Percentiles rank a stretch among this genome's conserved stretches.
These are phyloP conservation scores for Eretmochelys imbricata DNA, from an alignment of 2,113 vertebrate genomes.

Conservation along the genomic window DNA sequence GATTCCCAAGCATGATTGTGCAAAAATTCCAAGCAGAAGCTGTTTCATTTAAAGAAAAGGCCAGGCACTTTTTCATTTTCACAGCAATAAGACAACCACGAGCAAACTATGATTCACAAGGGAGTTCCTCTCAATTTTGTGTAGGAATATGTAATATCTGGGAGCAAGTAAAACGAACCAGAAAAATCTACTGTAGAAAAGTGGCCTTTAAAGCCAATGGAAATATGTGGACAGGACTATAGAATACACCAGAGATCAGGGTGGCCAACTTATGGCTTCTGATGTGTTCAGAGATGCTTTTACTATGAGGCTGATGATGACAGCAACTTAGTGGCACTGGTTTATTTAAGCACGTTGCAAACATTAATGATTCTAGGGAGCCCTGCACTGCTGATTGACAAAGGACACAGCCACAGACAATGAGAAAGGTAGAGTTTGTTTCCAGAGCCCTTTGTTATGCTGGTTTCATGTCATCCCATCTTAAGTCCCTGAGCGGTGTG, in stretches of 20 bases:
- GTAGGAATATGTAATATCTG: not conserved
- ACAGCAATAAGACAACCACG: not conserved
- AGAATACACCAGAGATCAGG: conserved; percentile 25
- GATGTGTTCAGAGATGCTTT: not conserved
- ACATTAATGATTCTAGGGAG: not conserved
- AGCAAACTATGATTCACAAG: fast-evolving
- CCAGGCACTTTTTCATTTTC: not conserved
- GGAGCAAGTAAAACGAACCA: not conserved
- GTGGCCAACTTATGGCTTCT: not conserved
- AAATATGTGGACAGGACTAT: fast-evolving
- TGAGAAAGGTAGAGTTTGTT: not conserved
- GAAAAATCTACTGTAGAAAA: not conserved
- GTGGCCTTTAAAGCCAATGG: not conserved
- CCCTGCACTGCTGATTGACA: not conserved
- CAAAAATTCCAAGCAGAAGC: conserved; percentile 4
- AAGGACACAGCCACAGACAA: not conserved
- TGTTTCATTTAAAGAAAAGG: conserved; percentile 23
- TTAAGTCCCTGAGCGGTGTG: not conserved
- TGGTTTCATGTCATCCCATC: not conserved
- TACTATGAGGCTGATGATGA: not conserved
- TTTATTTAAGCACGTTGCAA: conserved; percentile 11
- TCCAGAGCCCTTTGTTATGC: not conserved
- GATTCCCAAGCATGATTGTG: conserved; percentile 50
- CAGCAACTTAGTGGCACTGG: conserved; percentile 10
- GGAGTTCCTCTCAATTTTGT: not conserved